Percentiles rank a stretch among this genome's conserved stretches.
These are phyloP conservation scores for Eclectus roratus DNA, from an alignment of 2,113 vertebrate genomes.

Conservation along the genomic window DNA sequence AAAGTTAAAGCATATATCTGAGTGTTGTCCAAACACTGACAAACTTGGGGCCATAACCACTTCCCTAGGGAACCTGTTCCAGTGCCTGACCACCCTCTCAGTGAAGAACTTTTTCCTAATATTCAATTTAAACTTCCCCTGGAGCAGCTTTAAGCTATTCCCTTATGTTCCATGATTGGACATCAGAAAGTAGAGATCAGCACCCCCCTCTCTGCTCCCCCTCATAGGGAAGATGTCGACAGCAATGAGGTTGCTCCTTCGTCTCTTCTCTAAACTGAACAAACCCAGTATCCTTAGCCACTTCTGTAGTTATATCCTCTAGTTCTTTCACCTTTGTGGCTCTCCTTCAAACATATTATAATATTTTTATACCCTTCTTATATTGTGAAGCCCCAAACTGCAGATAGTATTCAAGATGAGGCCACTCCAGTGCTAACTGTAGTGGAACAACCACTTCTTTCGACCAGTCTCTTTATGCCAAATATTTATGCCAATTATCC, in stretches of 20 bases:
- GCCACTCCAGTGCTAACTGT: fast-evolving
- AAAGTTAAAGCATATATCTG: background rate
- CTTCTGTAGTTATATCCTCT: background rate
- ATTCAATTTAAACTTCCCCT: background rate
- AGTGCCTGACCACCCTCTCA: background rate
- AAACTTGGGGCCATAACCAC: background rate
- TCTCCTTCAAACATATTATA: background rate
- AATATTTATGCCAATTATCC: no score
- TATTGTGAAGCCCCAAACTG: background rate
- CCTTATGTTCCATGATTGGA: background rate
- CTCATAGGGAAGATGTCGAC: background rate
- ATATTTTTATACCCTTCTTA: background rate
- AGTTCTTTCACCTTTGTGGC: background rate
- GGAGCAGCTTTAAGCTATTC: background rate
- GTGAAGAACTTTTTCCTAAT: background rate
- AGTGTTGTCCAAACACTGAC: background rate
- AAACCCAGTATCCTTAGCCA: background rate
- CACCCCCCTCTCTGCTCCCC: background rate
- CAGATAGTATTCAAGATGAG: background rate
- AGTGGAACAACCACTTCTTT: background rate
- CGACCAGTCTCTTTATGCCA: fast-evolving
- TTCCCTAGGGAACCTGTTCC: background rate
- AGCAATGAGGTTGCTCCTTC: background rate
- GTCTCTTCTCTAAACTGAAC: background rate
- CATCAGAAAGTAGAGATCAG: background rate